phyloP scores from a whole-genome alignment of 2,113 vertebrate genomes.

The Scomber colias region DNA sequence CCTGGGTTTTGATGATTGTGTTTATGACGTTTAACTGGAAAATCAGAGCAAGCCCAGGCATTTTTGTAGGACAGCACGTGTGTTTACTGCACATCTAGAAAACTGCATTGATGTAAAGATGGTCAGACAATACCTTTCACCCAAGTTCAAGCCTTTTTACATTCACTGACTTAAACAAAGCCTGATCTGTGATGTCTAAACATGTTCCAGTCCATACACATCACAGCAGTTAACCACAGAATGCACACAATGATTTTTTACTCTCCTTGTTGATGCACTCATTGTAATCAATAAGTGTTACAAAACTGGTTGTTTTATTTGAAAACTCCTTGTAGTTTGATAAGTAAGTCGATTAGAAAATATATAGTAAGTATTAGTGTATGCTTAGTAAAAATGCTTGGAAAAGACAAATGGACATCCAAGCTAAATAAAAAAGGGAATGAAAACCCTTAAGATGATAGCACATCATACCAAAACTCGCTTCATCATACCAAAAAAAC shows the following conservation, averaged over 20 bases:
- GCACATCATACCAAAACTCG: slow-evolving; percentile 6
- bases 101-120: not conserved
- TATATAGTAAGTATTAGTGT: not conserved
- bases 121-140: not conserved
- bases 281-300: too few species aligned
- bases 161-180: not conserved
- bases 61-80: not conserved
- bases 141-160: not conserved
- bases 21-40: not conserved
- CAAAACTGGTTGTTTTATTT: too few species aligned
- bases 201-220: not conserved
- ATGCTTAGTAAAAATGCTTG: not conserved
- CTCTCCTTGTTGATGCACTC: too few species aligned
- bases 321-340: too few species aligned
- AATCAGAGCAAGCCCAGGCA: not conserved
- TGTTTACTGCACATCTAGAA: not conserved
- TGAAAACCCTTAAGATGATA: too few species aligned
- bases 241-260: too few species aligned
- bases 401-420: too few species aligned
- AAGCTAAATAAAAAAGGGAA: too few species aligned
- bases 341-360: too few species aligned
- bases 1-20: too few species aligned
- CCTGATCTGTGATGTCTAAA: not conserved
- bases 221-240: too few species aligned
- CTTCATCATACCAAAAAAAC: not conserved